Base-by-base conservation (phyloP, 2,888 invertebrate species). In the Parthenolecanium corni region DNA sequence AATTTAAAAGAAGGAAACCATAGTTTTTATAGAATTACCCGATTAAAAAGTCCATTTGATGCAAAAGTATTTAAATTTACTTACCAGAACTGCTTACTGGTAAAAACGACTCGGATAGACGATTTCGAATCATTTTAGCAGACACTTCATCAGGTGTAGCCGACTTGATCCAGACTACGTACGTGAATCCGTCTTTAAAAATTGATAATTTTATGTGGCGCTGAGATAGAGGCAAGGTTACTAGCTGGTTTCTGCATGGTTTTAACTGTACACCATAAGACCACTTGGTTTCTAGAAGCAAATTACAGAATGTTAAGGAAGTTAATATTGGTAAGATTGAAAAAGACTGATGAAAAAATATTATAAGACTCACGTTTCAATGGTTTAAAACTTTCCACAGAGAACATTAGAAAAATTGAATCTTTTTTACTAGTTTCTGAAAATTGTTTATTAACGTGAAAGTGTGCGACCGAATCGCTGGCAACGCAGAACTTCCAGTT, bases 111-210 rank as follows among this genome's bases (percentile, higher is more conserved):
- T 58, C 58, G 4, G 58, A 58, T 31, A 58, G 47, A 46, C 58
- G 46, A 2, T 46, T 31, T 9, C 58, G 47, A 46, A 58, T 58
- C 47, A 44, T 58, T 58, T 58, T 58, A 12, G 58, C 58, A 4
- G 58, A 58, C 36, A 58, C 46, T 47, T 90, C 89, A 64, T 82
- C 80, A 69, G 82, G 79, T 56, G 81, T 83, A 57, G 83, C 80
- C 14, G 79, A 78, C 64, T 79, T 77, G 20, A 82, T 73, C 16
- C 71, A 74, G 14, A 81, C 71, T 65, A 76, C 72, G 36, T 76
- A 77, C 0, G 79, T 78, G 65, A 78, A 78, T 44, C 78, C 77
- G 11, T 75, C 73, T 67, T 74, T 76, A 42, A 74, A 72, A 65
- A 80, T 75, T 4, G 74, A 74, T 16, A 80, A 70, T 71, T 78